phyloP scores from a whole-genome alignment of 2,113 vertebrate genomes.

The Ginglymostoma cirratum region DNA sequence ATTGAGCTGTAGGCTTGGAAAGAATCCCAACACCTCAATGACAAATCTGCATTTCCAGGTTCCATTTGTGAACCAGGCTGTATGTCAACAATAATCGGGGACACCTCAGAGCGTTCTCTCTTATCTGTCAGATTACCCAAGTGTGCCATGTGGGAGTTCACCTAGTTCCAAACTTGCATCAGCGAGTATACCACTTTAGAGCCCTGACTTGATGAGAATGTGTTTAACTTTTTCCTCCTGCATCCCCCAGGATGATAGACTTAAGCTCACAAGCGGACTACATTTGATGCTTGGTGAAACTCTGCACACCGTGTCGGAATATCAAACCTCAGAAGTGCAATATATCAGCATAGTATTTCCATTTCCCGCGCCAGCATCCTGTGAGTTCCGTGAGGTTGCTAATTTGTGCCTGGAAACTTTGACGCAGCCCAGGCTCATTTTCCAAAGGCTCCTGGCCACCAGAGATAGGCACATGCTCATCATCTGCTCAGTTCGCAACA shows the following conservation, averaged over 20 bases:
- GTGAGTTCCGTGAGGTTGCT: background rate
- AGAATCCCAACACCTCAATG: background rate
- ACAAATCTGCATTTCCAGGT: background rate
- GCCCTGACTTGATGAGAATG: background rate
- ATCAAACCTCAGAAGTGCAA: background rate
- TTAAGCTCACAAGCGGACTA: background rate
- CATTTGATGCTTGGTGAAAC: background rate
- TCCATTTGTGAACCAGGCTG: background rate
- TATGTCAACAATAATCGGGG: background rate
- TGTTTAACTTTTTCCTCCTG: background rate
- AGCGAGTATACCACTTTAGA: background rate
- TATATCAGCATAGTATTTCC: background rate
- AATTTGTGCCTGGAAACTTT: background rate
- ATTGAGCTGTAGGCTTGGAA: background rate
- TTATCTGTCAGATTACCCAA: background rate
- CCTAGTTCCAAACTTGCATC: background rate
- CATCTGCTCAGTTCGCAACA: too few species aligned
- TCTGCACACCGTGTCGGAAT: background rate
- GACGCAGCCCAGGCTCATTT: background rate
- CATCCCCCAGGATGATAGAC: background rate
- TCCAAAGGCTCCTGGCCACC: background rate
- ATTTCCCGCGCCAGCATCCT: background rate
- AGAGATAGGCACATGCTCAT: background rate
- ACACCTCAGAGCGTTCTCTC: background rate
- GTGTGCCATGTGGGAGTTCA: background rate